phyloP scores from a whole-genome alignment of 2,113 vertebrate species.

The Urocolius indicus region DNA sequence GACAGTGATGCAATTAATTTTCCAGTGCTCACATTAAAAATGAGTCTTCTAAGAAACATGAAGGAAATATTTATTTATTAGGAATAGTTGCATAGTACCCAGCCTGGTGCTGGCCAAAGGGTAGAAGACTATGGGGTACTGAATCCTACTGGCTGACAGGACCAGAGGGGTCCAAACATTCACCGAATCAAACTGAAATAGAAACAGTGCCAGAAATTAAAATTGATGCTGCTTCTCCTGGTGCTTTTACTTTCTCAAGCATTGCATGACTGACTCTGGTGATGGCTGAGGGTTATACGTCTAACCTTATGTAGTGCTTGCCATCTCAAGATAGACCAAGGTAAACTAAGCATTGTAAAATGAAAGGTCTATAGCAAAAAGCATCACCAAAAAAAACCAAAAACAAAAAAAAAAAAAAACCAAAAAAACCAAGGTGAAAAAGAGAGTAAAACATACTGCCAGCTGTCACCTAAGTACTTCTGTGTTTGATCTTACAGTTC shows the following conservation, averaged over 20 bases:
- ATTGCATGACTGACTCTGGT: fast-evolving
- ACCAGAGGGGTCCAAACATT: neutral
- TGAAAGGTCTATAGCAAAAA: neutral
- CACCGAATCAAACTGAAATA: neutral
- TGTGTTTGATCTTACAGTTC: neutral
- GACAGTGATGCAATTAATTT: neutral
- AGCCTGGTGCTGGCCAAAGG: neutral
- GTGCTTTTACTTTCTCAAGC: neutral
- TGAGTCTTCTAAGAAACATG: neutral
- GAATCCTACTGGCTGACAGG: neutral
- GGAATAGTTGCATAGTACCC: neutral
- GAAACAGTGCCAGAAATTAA: neutral
- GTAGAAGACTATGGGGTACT: neutral
- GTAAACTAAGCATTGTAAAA: neutral
- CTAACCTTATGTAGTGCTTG: neutral
- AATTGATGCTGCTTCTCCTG: neutral
- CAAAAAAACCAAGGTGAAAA: no score
- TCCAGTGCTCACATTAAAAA: neutral
- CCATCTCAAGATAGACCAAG: neutral
- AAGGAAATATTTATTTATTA: neutral
- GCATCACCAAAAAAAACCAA: neutral
- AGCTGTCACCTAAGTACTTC: neutral
- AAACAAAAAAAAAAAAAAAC: neutral
- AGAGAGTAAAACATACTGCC: neutral
- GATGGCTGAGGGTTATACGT: neutral